Base-by-base conservation (phyloP, 2,113 vertebrate genomes). In the Phyllostomus hastatus region DNA sequence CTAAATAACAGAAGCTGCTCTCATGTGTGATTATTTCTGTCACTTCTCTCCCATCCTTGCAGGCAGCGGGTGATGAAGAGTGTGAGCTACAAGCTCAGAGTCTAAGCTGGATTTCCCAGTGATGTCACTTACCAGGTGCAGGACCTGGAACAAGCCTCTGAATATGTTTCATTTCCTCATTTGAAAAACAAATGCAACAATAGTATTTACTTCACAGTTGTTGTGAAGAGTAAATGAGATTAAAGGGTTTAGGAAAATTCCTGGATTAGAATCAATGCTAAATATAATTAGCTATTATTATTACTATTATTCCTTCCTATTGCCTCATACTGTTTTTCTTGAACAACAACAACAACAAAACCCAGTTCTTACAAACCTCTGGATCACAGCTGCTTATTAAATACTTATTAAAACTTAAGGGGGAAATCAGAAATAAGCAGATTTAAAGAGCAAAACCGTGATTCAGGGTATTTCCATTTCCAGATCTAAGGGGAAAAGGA, bases 361-460 rank as follows among this genome's bases (percentile, higher is more conserved):
- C 10, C 24, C 41, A 54, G 59, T 50, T 82, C 52, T 87, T 78
- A 38, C 24, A 83, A 1, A 88, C 6, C 22, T 96, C 28, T 96
- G n/a, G 90, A 46, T 66, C 73, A 89, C 46, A 22, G 79, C 33
- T 78, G 31, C 54, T 92, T 46, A 76, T 50, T 92, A 88, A 83
- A 73, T 90, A 79, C 31, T 94, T 57, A 78, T 10, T 83, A 64
- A 66, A 94, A 88, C 41, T 85, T 96, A 88, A 43, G 35, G 35
- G 22, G 72, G 50, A 93, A 79, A 73, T 57, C 28, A 76, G 64
- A 94, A 93, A 75, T 33, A 90, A 88, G 82, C 43, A 81, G 76
- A 81, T 31, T 95, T 75, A 78, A 82, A 50, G 24, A 90, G 41
- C 66, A 70, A 86, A 88, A 80, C 20, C 9, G 0, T 48, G 66